phyloP scores from a whole-genome alignment of 2,797 vertebrate genomes.

The Melopsittacus undulatus region DNA sequence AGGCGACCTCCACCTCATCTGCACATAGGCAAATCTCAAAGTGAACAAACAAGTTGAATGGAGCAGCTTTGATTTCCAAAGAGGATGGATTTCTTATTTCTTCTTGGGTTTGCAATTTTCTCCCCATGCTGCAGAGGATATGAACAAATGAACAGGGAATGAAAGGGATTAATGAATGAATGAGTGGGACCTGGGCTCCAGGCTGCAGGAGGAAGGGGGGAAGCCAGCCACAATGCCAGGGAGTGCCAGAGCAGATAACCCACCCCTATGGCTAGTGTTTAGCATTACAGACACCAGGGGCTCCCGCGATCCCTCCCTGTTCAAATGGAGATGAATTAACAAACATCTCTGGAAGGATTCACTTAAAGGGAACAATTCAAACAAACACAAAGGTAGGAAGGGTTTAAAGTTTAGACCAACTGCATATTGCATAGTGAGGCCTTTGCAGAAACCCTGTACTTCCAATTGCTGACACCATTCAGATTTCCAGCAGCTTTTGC shows the following conservation, averaged over 20 bases:
- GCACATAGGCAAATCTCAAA: slow-evolving; percentile 8
- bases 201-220: slow-evolving; percentile 20
- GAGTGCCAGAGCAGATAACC: not conserved
- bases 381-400: not conserved
- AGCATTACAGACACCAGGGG: not conserved
- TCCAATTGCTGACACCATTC: not conserved
- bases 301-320: not conserved
- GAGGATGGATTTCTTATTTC: slow-evolving; percentile 20
- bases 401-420: not conserved
- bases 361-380: not conserved
- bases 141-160: not conserved
- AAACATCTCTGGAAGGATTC: not conserved
- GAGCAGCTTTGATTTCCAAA: not conserved
- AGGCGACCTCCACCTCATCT: slow-evolving; percentile 7
- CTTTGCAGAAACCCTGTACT: not conserved
- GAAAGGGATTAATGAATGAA: slow-evolving; percentile 48
- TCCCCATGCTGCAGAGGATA: not conserved
- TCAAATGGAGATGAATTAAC: not conserved
- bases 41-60: slow-evolving; percentile 3
- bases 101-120: slow-evolving; percentile 1
- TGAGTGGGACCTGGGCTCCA: slow-evolving; percentile 20
- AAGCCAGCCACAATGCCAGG: not conserved
- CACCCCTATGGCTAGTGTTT: not conserved
- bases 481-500: not conserved
- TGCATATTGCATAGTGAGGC: not conserved